Percentiles rank a stretch among this genome's conserved stretches.
Evolutionary conservation across 2,113 vertebrate genomes (phyloP).

Genomic region (Syngnathoides biaculeatus): DNA sequence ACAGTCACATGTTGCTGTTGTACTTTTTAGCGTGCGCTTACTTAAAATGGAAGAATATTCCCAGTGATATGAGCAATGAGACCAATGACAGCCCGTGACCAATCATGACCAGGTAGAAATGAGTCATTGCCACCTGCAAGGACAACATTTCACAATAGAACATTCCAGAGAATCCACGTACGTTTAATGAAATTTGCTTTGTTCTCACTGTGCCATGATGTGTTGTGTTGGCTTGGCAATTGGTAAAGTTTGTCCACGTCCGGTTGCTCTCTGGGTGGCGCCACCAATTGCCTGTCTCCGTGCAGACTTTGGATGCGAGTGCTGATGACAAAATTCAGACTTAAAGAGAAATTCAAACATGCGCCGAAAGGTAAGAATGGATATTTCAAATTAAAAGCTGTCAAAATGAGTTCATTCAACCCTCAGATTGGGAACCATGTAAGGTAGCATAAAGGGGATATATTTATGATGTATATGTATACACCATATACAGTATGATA

Average conservation of each 20-base stretch:
- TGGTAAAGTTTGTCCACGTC: conserved; percentile 91
- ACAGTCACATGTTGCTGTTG: neutral
- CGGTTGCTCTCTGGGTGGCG: conserved; percentile 87
- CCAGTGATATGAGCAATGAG: conserved; percentile 87
- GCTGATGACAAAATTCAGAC: conserved; percentile 61
- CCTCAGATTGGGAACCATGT: too few relatives aligned
- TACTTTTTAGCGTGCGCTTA: conserved; percentile 67
- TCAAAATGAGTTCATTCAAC: too few relatives aligned
- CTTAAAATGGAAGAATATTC: conserved; percentile 97
- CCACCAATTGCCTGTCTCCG: conserved; percentile 84
- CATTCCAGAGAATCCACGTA: neutral
- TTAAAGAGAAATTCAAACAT: neutral
- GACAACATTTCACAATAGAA: neutral
- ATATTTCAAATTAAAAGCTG: neutral
- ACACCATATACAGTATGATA: too few relatives aligned
- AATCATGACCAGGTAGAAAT: conserved; percentile 91
- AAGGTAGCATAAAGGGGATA: too few relatives aligned
- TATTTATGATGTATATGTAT: too few relatives aligned
- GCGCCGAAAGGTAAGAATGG: neutral
- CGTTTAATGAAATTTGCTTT: rapidly evolving
- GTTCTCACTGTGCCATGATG: conserved; percentile 76
- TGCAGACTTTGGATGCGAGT: conserved; percentile 87
- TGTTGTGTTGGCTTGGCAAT: conserved; percentile 68
- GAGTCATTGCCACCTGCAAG: conserved; percentile 81
- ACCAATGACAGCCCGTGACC: conserved; percentile 89